Conservation (phyloP, 2,888 invertebrate species). For the Sylvicola cinctus region DNA sequence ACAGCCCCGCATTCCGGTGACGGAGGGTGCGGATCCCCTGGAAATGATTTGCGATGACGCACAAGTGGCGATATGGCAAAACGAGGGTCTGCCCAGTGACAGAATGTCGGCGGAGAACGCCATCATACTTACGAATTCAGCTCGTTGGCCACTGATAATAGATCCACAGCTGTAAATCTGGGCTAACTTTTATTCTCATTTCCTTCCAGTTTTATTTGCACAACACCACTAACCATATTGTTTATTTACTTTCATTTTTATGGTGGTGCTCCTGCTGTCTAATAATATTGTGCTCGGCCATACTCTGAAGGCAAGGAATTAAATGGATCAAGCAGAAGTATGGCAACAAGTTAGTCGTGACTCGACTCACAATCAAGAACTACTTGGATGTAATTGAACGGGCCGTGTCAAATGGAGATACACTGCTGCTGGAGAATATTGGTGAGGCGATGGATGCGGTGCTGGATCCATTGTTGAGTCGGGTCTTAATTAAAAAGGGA, state of each 20-base stretch:
- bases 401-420: slow-evolving; percentile 50
- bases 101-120: slow-evolving; percentile 91
- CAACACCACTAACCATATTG: too few relatives aligned
- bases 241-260: too few relatives aligned
- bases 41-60: slow-evolving; percentile 82
- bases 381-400: slow-evolving; percentile 69
- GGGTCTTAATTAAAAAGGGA: slow-evolving; percentile 77
- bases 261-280: too few relatives aligned
- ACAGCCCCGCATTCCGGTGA: slow-evolving; percentile 55
- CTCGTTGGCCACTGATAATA: slow-evolving; percentile 87
- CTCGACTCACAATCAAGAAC: slow-evolving; percentile 59
- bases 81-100: slow-evolving; percentile 80
- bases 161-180: slow-evolving; percentile 58
- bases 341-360: slow-evolving; percentile 45
- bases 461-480: slow-evolving; percentile 68
- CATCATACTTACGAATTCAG: slow-evolving; percentile 70
- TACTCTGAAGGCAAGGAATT: slow-evolving; percentile 48
- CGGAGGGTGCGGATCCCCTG: slow-evolving; percentile 60
- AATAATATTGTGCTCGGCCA: too few relatives aligned
- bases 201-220: too few relatives aligned
- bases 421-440: slow-evolving; percentile 73
- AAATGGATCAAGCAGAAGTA: slow-evolving; percentile 91
- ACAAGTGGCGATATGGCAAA: slow-evolving; percentile 83
- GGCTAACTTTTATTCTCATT: slow-evolving; percentile 4
- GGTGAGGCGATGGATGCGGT: slow-evolving; percentile 79